Conservation (phyloP, 2,797 vertebrate species). For the Danio choprae region DNA sequence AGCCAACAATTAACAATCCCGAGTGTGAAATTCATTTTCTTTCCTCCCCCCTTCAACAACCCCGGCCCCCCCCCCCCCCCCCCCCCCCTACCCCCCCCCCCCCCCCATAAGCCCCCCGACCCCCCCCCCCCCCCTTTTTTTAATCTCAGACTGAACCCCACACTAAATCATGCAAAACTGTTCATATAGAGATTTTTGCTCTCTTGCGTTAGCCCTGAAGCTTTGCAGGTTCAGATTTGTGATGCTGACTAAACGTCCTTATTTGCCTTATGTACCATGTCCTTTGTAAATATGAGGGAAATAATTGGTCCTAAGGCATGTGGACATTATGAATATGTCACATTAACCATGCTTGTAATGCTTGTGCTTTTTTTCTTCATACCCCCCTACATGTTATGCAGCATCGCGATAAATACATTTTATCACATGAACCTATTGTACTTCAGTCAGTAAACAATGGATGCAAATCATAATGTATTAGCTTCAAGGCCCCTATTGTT, state of each 20-base stretch:
- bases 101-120: slow-evolving; percentile 9
- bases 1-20: slow-evolving; percentile 65
- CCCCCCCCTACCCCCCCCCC: slow-evolving; percentile 53
- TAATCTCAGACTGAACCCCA: slow-evolving; percentile 59
- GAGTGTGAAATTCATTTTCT: slow-evolving; percentile 67
- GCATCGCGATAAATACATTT: slow-evolving; percentile 76
- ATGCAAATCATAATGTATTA: neutral
- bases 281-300: neutral
- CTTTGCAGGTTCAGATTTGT: neutral
- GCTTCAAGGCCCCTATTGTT: neutral
- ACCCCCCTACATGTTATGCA: slow-evolving; percentile 65
- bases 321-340: neutral
- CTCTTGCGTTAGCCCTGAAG: neutral
- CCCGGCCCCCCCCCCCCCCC: slow-evolving; percentile 69
- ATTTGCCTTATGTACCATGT: neutral
- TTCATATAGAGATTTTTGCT: neutral
- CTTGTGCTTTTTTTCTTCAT: slow-evolving; percentile 67
- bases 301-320: neutral
- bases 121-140: slow-evolving; percentile 10
- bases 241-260: neutral
- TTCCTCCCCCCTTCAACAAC: slow-evolving; percentile 55
- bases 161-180: slow-evolving; percentile 24
- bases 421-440: slow-evolving; percentile 28
- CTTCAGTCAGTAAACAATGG: slow-evolving; percentile 23
- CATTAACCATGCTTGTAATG: neutral